Percentiles rank a stretch among this genome's conserved stretches.
Conservation (phyloP, 1,140 invertebrate species). For the Notospermus geniculatus region DNA sequence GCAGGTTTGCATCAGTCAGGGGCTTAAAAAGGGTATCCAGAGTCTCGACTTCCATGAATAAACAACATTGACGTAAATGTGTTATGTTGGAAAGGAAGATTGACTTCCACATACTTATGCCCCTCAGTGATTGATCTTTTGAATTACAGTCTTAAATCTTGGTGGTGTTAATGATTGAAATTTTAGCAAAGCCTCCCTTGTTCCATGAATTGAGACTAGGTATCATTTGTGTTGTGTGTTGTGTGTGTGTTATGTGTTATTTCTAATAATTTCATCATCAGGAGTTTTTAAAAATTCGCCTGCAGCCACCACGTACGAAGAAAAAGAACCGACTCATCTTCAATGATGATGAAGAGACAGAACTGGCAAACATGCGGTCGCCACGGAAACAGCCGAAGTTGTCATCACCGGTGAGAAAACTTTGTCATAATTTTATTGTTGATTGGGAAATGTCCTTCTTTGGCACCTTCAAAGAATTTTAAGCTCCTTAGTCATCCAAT, state of each 20-base stretch:
- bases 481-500: too few relatives aligned
- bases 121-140: conserved; percentile 1
- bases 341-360: conserved; percentile 82
- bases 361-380: conserved; percentile 31
- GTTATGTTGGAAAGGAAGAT: not conserved
- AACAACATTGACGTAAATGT: not conserved
- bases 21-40: not conserved
- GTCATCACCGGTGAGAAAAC: conserved; percentile 13
- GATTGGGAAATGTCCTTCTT: too few relatives aligned
- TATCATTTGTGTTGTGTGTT: not conserved
- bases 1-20: not conserved
- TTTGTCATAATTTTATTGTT: too few relatives aligned
- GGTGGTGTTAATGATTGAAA: not conserved
- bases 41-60: not conserved
- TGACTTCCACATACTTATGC: not conserved
- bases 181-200: not conserved
- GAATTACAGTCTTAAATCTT: not conserved
- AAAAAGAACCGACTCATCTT: conserved; percentile 89
- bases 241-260: not conserved
- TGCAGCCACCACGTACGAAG: conserved; percentile 76
- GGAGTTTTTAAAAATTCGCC: not conserved
- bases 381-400: conserved; percentile 34
- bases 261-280: conserved; percentile 3
- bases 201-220: not conserved
- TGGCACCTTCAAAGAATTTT: too few relatives aligned